These are phyloP conservation scores for Herminia tarsipennalis DNA, from an alignment of 2,888 invertebrate genomes.

Conservation along the genomic window DNA sequence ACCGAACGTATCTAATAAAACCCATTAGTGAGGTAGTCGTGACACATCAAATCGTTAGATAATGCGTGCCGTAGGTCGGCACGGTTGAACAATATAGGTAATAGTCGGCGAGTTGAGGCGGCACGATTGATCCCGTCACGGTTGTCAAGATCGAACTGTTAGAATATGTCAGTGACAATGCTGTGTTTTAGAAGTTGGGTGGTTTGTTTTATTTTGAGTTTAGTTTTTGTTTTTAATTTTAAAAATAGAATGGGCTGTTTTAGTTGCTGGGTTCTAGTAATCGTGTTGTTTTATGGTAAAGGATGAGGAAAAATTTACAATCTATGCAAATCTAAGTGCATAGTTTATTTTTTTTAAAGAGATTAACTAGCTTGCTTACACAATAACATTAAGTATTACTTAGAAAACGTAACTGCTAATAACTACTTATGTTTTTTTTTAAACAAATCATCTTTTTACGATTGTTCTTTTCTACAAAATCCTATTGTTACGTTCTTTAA, in stretches of 20 bases:
- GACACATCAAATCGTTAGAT: constrained; percentile 34
- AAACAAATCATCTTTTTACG: constrained; percentile 4
- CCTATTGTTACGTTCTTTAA: not conserved
- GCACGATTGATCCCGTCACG: constrained; percentile 45
- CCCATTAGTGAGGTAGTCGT: constrained; percentile 30
- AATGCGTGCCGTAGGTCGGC: constrained; percentile 18
- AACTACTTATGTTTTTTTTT: constrained; percentile 5
- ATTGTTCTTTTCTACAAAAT: constrained; percentile 1
- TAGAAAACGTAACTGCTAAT: constrained; percentile 2
- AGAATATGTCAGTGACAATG: constrained; percentile 17
- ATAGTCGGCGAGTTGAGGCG: constrained; percentile 36
- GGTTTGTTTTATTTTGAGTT: not conserved
- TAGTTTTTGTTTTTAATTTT: no score
- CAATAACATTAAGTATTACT: not conserved
- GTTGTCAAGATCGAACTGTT: constrained; percentile 26
- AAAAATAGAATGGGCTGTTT: no score
- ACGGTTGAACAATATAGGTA: constrained; percentile 18
- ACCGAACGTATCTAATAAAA: constrained; percentile 24
- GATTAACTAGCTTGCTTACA: no score
- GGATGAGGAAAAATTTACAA: no score
- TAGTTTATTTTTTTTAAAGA: no score
- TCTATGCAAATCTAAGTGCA: no score
- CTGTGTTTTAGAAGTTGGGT: not conserved
- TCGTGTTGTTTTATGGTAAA: not conserved
- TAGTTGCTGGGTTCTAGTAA: no score